Evolutionary conservation across 2,888 invertebrate genomes (phyloP).

Genomic region (Heteropelma amictum): DNA sequence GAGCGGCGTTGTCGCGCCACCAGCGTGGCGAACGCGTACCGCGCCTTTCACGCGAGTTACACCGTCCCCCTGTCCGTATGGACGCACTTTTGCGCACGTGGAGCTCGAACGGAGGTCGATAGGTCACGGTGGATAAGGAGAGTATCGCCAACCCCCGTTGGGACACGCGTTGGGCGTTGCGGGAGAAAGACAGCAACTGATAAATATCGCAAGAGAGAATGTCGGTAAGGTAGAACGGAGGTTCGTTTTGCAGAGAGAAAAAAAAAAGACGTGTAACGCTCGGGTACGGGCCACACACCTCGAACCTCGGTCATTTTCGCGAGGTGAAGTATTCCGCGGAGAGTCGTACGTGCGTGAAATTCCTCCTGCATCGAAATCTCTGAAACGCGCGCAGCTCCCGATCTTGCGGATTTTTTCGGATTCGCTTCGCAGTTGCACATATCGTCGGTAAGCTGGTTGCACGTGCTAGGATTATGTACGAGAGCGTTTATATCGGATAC

Average conservation of each 20-base stretch:
- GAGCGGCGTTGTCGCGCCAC: constrained; percentile 46
- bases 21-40: constrained; percentile 3
- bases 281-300: too few species aligned
- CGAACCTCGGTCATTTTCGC: too few species aligned
- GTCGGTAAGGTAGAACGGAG: background rate
- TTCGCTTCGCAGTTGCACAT: too few species aligned
- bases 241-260: background rate
- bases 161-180: constrained; percentile 45
- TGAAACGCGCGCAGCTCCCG: too few species aligned
- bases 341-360: too few species aligned
- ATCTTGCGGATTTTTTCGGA: too few species aligned
- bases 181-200: constrained; percentile 41
- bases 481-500: background rate
- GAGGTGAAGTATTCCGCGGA: too few species aligned
- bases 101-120: constrained; percentile 45
- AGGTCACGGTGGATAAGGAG: constrained; percentile 52
- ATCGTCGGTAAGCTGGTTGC: background rate
- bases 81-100: background rate
- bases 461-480: constrained; percentile 1
- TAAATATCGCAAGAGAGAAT: constrained; percentile 25
- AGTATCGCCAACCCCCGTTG: constrained; percentile 51
- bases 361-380: too few species aligned
- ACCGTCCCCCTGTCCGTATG: background rate
- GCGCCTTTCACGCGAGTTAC: constrained; percentile 21
- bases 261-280: background rate